Conservation (phyloP, 1,140 invertebrate species). For the Brachionus koreanus region DNA sequence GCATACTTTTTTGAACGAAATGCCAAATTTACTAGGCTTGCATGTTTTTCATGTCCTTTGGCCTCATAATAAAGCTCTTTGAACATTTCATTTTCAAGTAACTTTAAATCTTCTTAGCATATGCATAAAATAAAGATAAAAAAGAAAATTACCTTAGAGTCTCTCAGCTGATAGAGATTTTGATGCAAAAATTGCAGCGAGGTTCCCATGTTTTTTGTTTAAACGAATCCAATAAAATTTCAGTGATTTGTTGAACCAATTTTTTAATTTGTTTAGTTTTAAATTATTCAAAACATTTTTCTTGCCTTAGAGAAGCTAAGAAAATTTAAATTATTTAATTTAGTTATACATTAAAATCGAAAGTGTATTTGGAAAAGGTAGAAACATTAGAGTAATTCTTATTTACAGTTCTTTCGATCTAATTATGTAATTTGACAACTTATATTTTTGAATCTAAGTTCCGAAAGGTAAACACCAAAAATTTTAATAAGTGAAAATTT, state of each 20-base stretch:
- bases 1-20: constrained; percentile 28
- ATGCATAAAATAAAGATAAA: neutral
- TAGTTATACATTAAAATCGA: neutral
- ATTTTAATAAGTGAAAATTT: neutral
- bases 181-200: constrained; percentile 41
- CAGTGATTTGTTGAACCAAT: neutral
- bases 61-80: constrained; percentile 33
- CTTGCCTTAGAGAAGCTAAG: neutral
- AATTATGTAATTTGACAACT: neutral
- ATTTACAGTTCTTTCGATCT: neutral
- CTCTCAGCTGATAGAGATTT: constrained; percentile 36
- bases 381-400: neutral
- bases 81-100: constrained; percentile 18
- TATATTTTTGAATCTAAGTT: neutral
- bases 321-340: neutral
- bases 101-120: neutral
- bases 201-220: constrained; percentile 26
- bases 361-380: neutral
- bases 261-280: neutral
- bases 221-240: neutral
- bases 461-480: constrained; percentile 22
- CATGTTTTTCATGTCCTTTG: constrained; percentile 20
- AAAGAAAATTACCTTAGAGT: neutral
- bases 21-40: neutral
- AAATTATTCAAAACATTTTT: constrained; percentile 2